Base-by-base conservation (phyloP, 92 coral and sea anemone genomes). In the Isaurus tuberculatus region DNA sequence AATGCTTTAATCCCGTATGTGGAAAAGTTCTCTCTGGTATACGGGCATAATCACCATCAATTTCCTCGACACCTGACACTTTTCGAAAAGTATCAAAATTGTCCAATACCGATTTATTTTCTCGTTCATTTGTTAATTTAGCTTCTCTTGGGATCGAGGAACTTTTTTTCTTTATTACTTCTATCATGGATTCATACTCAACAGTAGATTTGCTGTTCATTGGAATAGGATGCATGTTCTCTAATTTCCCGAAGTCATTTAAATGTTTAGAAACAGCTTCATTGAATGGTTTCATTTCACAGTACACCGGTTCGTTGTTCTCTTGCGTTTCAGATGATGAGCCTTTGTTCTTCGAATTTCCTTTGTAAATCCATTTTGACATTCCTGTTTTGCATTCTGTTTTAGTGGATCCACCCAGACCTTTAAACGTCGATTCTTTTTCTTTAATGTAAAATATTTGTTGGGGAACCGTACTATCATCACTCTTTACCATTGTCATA, bases 361-460 rank as follows among this genome's bases (percentile, higher is more conserved):
- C 69, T 25, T 77, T 77, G 82, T 33, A 77, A 77, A 77, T 37
- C 82, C 82, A 77, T 34, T 77, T 77, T 77, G 82, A 77, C 82
- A 77, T 77, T 32, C 82, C 82, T 22, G 70, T 77, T 77, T 22
- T 77, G 33, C 70, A 23, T 11, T 57, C 49, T 8, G 34, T 33
- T 8, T 23, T 77, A 67, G 20, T 26, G 22, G 55, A 27, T 37
- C 43, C 64, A 40, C 82, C 69, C 5, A 77, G 58, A 27, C 70
- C 82, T 43, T 57, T 77, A 64, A 40, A 16, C 11, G 27, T 0
- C 1, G 82, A 14, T 61, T 77, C 82, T 32, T 58, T 77, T 61
- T 77, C 82, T 65, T 58, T 58, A n/a, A 77, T 14, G 70, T 77
- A 77, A 13, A 77, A 13, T 33, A 58, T 34, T 58, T 77, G 82